A percentile compares a stretch with the other conserved stretches of the same genome.
Conservation (phyloP, 1,140 invertebrate species). For the Temnothorax nylanderi region DNA sequence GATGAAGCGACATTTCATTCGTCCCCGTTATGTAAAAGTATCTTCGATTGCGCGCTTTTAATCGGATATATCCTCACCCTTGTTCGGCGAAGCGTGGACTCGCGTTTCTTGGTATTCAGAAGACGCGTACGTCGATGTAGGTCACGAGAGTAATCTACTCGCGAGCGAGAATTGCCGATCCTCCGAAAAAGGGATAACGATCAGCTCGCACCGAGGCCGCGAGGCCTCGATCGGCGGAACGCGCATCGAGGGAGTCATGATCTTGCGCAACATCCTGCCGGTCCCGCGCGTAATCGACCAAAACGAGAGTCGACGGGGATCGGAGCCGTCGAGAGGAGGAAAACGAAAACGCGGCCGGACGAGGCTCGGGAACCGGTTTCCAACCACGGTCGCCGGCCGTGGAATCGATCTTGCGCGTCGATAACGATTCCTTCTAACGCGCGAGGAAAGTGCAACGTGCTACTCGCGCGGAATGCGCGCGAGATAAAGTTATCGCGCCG, state of each 20-base stretch:
- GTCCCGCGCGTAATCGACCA: conserved; percentile 31
- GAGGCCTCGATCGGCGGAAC: conserved; percentile 26
- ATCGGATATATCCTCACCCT: neutral
- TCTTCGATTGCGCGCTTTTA: neutral
- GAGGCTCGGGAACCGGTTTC: conserved; percentile 33
- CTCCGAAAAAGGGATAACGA: conserved; percentile 45
- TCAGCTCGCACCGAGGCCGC: conserved; percentile 8
- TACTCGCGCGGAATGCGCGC: conserved; percentile 15
- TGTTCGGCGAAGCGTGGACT: neutral
- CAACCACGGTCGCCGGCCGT: conserved; percentile 20
- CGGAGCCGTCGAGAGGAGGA: neutral
- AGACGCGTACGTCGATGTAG: conserved; percentile 14
- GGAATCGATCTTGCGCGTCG: conserved; percentile 28
- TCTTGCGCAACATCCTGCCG: conserved; percentile 52
- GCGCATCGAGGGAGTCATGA: conserved; percentile 44
- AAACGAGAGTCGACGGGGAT: conserved; percentile 29
- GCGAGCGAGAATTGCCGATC: conserved; percentile 16
- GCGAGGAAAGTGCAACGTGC: conserved; percentile 24
- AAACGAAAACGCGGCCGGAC: conserved; percentile 31
- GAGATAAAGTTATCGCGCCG: conserved; percentile 22
- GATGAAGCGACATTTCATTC: neutral
- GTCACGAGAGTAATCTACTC: conserved; percentile 2
- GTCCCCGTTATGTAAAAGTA: neutral
- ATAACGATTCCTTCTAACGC: conserved; percentile 39
- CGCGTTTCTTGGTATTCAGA: neutral